Percentiles rank a stretch among this genome's conserved stretches.
Evolutionary conservation across 2,113 vertebrate species (phyloP).

Genomic region (Nerophis lumbriciformis): DNA sequence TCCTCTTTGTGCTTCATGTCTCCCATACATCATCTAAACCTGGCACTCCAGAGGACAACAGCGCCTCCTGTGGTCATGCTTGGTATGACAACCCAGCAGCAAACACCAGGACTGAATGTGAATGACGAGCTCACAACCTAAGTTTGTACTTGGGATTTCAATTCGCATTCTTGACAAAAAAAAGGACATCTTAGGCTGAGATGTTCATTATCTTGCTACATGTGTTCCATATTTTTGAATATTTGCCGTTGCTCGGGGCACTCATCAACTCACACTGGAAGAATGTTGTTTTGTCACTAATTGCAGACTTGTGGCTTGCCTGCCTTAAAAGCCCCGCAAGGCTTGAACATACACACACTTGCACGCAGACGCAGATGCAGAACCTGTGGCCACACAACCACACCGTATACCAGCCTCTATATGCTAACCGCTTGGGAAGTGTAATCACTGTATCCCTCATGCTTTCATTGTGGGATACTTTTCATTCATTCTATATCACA

Average conservation of each 20-base stretch:
- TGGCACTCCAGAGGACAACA: constrained; percentile 46
- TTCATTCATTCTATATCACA: constrained; percentile 45
- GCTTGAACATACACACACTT: constrained; percentile 5
- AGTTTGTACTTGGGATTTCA: neutral
- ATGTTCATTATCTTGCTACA: constrained; percentile 4
- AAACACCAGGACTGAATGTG: neutral
- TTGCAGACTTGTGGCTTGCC: constrained; percentile 49
- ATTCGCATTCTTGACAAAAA: constrained; percentile 12
- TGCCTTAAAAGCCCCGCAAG: constrained; percentile 36
- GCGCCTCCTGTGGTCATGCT: constrained; percentile 58
- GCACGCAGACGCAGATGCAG: constrained; percentile 20
- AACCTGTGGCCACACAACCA: constrained; percentile 51
- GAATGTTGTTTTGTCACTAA: constrained; percentile 54
- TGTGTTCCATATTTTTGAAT: constrained; percentile 13
- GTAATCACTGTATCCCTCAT: constrained; percentile 42
- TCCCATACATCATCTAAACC: constrained; percentile 25
- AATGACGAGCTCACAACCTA: neutral
- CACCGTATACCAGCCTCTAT: constrained; percentile 54
- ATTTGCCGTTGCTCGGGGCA: constrained; percentile 30
- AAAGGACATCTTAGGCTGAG: neutral
- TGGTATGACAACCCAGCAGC: constrained; percentile 18
- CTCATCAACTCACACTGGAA: constrained; percentile 42
- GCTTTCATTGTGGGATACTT: constrained; percentile 26
- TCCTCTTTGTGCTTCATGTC: constrained; percentile 46
- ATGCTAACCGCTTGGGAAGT: constrained; percentile 53